Evolutionary conservation across 2,888 invertebrate genomes (phyloP).

Genomic region (Drosophila recens): DNA sequence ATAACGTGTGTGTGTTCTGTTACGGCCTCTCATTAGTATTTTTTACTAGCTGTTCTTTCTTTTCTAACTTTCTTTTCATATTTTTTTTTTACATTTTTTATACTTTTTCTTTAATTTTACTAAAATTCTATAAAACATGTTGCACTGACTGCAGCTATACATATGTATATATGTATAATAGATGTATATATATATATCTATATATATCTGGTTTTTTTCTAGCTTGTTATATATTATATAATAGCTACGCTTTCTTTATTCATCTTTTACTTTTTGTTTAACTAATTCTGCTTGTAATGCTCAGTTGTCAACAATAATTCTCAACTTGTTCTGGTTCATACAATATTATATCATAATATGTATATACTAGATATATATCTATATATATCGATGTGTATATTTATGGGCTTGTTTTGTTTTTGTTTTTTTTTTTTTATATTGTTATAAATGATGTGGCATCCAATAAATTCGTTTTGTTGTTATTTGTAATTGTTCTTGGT

Average conservation of each 20-base stretch:
- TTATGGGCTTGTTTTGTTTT: slow-evolving; percentile 56
- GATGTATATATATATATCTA: slow-evolving; percentile 42
- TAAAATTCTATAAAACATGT: slow-evolving; percentile 77
- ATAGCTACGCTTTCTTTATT: slow-evolving; percentile 59
- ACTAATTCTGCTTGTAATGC: slow-evolving; percentile 71
- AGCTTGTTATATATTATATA: slow-evolving; percentile 67
- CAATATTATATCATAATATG: slow-evolving; percentile 50
- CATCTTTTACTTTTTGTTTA: slow-evolving; percentile 29
- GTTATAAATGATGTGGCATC: slow-evolving; percentile 85
- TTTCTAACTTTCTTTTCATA: slow-evolving; percentile 27
- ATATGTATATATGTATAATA: slow-evolving; percentile 57
- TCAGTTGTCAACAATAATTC: slow-evolving; percentile 79
- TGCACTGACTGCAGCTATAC: slow-evolving; percentile 71
- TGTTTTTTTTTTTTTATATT: slow-evolving; percentile 40
- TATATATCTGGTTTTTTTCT: slow-evolving; percentile 54
- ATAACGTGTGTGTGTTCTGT: slow-evolving; percentile 37
- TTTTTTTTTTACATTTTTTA: slow-evolving; percentile 43
- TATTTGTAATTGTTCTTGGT: slow-evolving; percentile 82
- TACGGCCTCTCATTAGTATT: slow-evolving; percentile 48
- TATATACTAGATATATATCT: slow-evolving; percentile 41
- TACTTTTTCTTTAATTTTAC: slow-evolving; percentile 66
- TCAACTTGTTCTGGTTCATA: slow-evolving; percentile 59
- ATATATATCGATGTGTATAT: slow-evolving; percentile 50
- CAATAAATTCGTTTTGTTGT: slow-evolving; percentile 85
- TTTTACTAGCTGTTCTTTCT: slow-evolving; percentile 51